phyloP scores from a whole-genome alignment of 2,888 invertebrate species.

The Aspidapion aeneum region DNA sequence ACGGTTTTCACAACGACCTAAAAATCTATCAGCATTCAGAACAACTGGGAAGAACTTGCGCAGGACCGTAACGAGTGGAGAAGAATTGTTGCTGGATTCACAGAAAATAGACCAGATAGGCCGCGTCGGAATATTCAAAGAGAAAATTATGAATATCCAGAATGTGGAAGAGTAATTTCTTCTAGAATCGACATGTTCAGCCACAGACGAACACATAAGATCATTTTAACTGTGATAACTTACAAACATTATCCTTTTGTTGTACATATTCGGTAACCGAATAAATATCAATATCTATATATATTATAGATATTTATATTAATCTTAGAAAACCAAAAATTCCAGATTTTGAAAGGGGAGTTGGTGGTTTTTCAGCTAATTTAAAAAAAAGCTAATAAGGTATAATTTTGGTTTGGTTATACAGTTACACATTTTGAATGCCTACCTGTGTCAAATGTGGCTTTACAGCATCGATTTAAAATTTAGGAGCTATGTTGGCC shows the following conservation, averaged over 20 bases:
- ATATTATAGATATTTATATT: too few species aligned
- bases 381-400: too few species aligned
- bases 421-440: too few species aligned
- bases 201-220: not conserved
- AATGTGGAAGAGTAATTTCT: constrained; percentile 1
- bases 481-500: too few species aligned
- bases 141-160: not conserved
- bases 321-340: too few species aligned
- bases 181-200: not conserved
- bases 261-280: not conserved
- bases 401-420: too few species aligned
- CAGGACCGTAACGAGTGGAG: not conserved
- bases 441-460: too few species aligned
- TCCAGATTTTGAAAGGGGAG: too few species aligned
- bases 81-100: not conserved
- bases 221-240: not conserved
- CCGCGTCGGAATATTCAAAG: not conserved
- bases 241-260: too few species aligned
- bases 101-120: not conserved
- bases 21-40: constrained; percentile 7
- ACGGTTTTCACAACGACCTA: constrained; percentile 5
- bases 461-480: too few species aligned
- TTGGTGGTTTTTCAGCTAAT: too few species aligned
- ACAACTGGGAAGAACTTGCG: constrained; percentile 3
- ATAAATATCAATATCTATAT: not conserved